These are phyloP conservation scores for Puma concolor DNA, from an alignment of 2,113 vertebrate genomes.

Conservation along the genomic window DNA sequence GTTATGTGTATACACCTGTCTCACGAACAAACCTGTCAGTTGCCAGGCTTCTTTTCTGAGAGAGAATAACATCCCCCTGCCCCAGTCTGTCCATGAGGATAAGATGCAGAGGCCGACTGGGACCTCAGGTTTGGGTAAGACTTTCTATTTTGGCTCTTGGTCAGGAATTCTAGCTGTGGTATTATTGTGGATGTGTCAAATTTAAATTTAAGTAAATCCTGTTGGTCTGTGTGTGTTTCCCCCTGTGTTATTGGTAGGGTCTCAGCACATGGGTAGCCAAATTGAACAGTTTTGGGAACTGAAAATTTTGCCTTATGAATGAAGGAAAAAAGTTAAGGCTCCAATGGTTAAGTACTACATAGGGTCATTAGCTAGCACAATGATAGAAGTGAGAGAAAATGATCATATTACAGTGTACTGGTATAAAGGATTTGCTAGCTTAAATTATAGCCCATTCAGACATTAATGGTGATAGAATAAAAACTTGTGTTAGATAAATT, in stretches of 20 bases:
- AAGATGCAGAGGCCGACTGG: constrained; percentile 1
- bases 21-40: background rate
- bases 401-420: background rate
- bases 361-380: background rate
- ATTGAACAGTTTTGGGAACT: background rate
- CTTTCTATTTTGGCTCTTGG: constrained; percentile 17
- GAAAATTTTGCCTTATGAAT: background rate
- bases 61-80: background rate
- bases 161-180: constrained; percentile 33
- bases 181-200: background rate
- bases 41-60: background rate
- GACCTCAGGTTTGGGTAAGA: constrained; percentile 6
- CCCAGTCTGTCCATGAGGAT: background rate
- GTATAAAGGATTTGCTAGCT: constrained; percentile 23
- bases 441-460: background rate
- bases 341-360: background rate
- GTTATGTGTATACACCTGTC: background rate
- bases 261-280: constrained; percentile 1
- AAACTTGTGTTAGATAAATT: constrained; percentile 8
- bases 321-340: background rate
- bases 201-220: constrained; percentile 44
- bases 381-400: constrained; percentile 33
- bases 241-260: background rate
- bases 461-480: background rate
- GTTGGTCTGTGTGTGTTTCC: background rate